Conservation (phyloP, 2,113 vertebrate species). For the Turdus rufiventris region DNA sequence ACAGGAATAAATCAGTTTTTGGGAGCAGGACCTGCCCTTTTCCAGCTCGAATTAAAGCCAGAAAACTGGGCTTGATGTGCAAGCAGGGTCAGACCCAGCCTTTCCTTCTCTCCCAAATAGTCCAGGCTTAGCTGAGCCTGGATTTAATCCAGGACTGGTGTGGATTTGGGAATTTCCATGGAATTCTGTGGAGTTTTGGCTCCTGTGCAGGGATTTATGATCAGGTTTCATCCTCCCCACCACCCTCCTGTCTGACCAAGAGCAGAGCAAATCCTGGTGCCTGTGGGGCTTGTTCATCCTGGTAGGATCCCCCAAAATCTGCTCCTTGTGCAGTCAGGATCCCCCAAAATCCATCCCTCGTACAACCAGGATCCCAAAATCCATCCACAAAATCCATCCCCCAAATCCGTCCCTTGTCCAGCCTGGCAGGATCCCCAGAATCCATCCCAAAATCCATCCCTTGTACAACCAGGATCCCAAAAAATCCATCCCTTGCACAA, state of each 20-base stretch:
- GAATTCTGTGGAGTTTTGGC: not conserved
- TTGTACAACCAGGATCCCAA: too few species aligned
- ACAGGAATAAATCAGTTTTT: not conserved
- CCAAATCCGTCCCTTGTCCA: not conserved
- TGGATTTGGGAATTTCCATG: rapidly evolving
- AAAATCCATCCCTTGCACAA: too few species aligned
- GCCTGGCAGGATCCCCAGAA: too few species aligned
- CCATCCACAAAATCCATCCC: not conserved
- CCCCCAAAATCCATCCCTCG: not conserved
- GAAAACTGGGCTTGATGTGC: rapidly evolving
- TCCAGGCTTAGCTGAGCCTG: not conserved
- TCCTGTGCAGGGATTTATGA: not conserved
- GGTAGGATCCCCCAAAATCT: not conserved
- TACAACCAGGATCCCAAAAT: not conserved
- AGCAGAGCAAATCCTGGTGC: not conserved
- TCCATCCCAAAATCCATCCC: too few species aligned
- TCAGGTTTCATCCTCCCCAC: not conserved
- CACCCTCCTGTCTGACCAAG: not conserved
- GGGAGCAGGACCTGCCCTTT: not conserved
- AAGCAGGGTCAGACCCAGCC: not conserved
- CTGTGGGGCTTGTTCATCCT: not conserved
- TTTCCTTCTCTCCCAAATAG: rapidly evolving
- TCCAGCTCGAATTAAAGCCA: rapidly evolving
- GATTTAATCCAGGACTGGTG: not conserved
- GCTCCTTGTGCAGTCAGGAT: too few species aligned